Evolutionary conservation across 2,888 invertebrate species (phyloP).

Genomic region (Lithophane leautieri): DNA sequence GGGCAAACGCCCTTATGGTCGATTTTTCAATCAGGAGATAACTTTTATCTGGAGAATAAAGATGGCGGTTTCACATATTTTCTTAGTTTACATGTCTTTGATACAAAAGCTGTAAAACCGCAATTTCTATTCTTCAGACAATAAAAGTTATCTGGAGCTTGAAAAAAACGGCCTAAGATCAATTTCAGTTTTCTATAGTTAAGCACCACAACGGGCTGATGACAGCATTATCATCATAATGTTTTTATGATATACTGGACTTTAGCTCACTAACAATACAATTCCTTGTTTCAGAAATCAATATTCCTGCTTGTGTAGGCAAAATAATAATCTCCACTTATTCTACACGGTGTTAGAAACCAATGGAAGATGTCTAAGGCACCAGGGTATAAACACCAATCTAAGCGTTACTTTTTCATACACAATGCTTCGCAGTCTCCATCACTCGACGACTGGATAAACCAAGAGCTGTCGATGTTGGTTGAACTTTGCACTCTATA

Average conservation of each 20-base stretch:
- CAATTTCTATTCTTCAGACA: too few species aligned
- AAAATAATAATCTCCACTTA: slow-evolving; percentile 67
- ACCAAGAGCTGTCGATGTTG: background rate
- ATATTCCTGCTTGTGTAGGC: slow-evolving; percentile 51
- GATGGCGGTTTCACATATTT: background rate
- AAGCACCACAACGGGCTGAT: background rate
- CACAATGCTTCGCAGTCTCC: background rate
- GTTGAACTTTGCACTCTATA: slow-evolving; percentile 1
- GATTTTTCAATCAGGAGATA: background rate
- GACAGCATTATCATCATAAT: slow-evolving; percentile 11
- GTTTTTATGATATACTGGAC: slow-evolving; percentile 35
- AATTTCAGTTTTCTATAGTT: background rate
- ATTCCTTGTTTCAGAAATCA: slow-evolving; percentile 42
- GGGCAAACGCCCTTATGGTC: too few species aligned
- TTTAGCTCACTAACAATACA: slow-evolving; percentile 25
- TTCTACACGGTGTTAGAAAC: slow-evolving; percentile 62
- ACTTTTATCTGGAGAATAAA: background rate
- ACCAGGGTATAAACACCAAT: slow-evolving; percentile 73
- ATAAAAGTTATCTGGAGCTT: background rate
- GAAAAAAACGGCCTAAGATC: background rate
- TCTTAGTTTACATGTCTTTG: background rate
- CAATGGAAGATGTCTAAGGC: slow-evolving; percentile 83
- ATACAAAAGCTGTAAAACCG: too few species aligned
- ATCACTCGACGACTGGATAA: background rate
- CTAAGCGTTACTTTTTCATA: slow-evolving; percentile 22